phyloP scores from a whole-genome alignment of 2,888 invertebrate genomes.

The Epistrophe grossulariae region DNA sequence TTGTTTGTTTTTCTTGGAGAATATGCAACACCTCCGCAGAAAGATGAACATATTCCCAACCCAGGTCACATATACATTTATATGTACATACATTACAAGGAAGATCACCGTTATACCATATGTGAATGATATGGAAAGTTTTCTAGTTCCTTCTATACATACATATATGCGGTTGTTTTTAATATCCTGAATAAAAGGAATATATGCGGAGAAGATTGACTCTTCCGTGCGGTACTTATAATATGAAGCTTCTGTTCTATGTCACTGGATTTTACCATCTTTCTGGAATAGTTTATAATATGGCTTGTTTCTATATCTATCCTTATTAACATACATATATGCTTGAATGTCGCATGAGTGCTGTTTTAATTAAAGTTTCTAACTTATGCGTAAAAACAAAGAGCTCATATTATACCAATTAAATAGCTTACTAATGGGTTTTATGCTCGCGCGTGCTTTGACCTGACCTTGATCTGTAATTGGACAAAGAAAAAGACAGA shows the following conservation, averaged over 20 bases:
- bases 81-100: not conserved
- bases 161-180: conserved; percentile 42
- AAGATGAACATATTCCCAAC: conserved; percentile 47
- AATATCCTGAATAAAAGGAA: conserved; percentile 56
- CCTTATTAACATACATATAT: not conserved
- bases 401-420: not conserved
- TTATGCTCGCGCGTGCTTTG: conserved; percentile 30
- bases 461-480: conserved; percentile 63
- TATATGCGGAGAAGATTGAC: not conserved
- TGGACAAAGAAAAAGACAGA: conserved; percentile 10
- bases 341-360: conserved; percentile 64
- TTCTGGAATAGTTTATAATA: conserved; percentile 35
- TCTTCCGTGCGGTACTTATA: not conserved
- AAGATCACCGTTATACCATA: conserved; percentile 22
- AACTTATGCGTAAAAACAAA: conserved; percentile 29
- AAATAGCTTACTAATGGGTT: conserved; percentile 41
- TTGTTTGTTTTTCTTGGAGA: conserved; percentile 11
- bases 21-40: conserved; percentile 51
- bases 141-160: conserved; percentile 38
- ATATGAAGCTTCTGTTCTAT: conserved; percentile 38
- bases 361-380: conserved; percentile 66
- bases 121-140: conserved; percentile 56
- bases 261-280: conserved; percentile 45
- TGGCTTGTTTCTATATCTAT: conserved; percentile 27
- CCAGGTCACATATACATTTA: conserved; percentile 59